A percentile compares a stretch with the other conserved stretches of the same genome.
Evolutionary conservation across 1,140 invertebrate species (phyloP).

Genomic region (Sitodiplosis mosellana): DNA sequence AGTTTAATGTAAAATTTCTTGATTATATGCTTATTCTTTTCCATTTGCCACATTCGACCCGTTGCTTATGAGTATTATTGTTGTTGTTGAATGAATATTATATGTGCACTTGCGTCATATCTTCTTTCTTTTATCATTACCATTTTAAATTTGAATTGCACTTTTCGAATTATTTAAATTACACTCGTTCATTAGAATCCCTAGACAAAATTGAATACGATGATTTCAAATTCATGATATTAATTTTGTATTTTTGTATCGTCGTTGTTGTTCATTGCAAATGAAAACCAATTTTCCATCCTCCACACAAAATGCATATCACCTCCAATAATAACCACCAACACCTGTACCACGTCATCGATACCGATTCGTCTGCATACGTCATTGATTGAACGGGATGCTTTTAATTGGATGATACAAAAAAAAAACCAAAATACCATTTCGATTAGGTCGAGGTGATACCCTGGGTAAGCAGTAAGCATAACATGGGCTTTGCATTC

Average conservation of each 20-base stretch:
- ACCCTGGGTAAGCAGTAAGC: conserved; percentile 89
- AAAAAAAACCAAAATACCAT: too few species aligned
- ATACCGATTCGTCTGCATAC: too few species aligned
- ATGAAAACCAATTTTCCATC: too few species aligned
- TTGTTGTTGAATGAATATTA: not conserved
- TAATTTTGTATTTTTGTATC: too few species aligned
- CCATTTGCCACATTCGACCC: not conserved
- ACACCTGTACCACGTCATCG: too few species aligned
- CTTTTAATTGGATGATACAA: too few species aligned
- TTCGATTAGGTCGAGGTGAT: conserved; percentile 63
- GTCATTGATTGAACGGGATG: too few species aligned
- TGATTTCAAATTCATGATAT: too few species aligned
- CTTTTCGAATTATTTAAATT: not conserved
- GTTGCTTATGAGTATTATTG: conserved; percentile 1
- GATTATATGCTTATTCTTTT: conserved; percentile 4
- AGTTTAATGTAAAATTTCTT: conserved; percentile 1
- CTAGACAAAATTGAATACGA: too few species aligned
- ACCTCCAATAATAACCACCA: too few species aligned
- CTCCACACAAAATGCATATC: too few species aligned
- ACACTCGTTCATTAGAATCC: not conserved
- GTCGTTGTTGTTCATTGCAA: too few species aligned
- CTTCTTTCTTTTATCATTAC: not conserved
- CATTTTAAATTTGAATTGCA: not conserved
- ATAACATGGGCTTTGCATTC: conserved; percentile 98
- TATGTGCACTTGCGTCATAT: not conserved